Evolutionary conservation across 2,888 invertebrate genomes (phyloP).

Genomic region (Gonocerus acuteangulatus): DNA sequence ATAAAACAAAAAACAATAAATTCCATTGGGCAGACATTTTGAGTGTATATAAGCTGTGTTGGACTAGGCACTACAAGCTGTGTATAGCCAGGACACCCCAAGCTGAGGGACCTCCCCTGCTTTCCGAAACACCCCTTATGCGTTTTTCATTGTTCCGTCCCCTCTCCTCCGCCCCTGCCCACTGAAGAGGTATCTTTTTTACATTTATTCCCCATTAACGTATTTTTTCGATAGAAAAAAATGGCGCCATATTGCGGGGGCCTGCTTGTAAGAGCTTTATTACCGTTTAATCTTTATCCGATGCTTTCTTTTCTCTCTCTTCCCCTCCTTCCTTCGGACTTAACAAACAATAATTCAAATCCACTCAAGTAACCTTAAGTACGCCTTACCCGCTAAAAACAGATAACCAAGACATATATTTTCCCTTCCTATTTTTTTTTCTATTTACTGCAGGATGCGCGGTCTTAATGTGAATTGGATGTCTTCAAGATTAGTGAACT

Average conservation of each 20-base stretch:
- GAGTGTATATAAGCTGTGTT: too few relatives aligned
- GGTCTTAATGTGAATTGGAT: background rate
- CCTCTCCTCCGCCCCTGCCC: slow-evolving; percentile 6
- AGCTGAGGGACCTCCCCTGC: slow-evolving; percentile 5
- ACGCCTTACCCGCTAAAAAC: too few relatives aligned
- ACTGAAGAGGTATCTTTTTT: slow-evolving; percentile 29
- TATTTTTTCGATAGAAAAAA: slow-evolving; percentile 26
- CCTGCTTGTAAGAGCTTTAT: slow-evolving; percentile 13
- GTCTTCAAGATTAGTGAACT: too few relatives aligned
- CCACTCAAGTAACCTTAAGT: background rate
- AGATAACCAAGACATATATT: too few relatives aligned
- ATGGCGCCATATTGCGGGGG: slow-evolving; percentile 17
- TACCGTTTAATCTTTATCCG: slow-evolving; percentile 27
- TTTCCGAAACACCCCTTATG: slow-evolving; percentile 18
- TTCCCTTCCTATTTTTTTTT: too few relatives aligned
- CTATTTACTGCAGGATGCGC: too few relatives aligned
- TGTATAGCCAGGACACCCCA: too few relatives aligned
- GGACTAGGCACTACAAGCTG: too few relatives aligned
- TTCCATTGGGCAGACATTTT: too few relatives aligned
- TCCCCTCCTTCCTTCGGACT: slow-evolving; percentile 5
- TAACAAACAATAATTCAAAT: slow-evolving; percentile 22
- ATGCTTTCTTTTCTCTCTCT: slow-evolving; percentile 4
- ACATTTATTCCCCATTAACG: slow-evolving; percentile 34
- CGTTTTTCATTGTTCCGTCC: slow-evolving; percentile 24
- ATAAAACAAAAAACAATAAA: too few relatives aligned